phyloP scores from a whole-genome alignment of 2,113 vertebrate genomes.

The Neomonachus schauinslandi region DNA sequence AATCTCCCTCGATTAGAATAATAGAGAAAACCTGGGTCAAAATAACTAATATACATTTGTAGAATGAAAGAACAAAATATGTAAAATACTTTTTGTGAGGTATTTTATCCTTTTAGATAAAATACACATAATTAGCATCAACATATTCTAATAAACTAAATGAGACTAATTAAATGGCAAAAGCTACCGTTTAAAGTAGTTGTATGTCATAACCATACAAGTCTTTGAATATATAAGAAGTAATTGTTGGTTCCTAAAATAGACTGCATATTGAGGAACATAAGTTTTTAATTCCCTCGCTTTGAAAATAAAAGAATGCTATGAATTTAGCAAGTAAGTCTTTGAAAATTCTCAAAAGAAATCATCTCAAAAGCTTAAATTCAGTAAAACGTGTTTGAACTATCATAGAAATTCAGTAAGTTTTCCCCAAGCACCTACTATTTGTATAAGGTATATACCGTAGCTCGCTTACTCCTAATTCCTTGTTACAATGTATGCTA shows the following conservation, averaged over 20 bases:
- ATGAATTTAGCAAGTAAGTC: neutral
- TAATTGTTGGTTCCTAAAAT: neutral
- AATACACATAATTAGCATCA: neutral
- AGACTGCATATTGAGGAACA: neutral
- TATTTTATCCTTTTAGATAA: neutral
- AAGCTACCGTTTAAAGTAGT: neutral
- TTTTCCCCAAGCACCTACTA: neutral
- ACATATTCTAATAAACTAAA: neutral
- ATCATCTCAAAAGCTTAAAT: neutral
- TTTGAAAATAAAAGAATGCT: conserved; percentile 18
- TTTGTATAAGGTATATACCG: neutral
- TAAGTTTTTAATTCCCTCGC: neutral
- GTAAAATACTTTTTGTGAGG: neutral
- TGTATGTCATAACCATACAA: neutral
- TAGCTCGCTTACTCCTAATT: neutral
- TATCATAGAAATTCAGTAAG: neutral
- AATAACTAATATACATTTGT: neutral
- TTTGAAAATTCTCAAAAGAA: conserved; percentile 15
- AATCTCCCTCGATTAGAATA: neutral
- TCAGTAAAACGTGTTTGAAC: neutral
- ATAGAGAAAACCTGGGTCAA: neutral
- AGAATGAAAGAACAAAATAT: neutral
- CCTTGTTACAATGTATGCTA: neutral
- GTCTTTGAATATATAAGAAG: neutral
- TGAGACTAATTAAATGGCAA: neutral